Percentiles rank a stretch among this genome's conserved stretches.
phyloP scores from a whole-genome alignment of 2,113 vertebrate species.

The Takifugu bimaculatus region DNA sequence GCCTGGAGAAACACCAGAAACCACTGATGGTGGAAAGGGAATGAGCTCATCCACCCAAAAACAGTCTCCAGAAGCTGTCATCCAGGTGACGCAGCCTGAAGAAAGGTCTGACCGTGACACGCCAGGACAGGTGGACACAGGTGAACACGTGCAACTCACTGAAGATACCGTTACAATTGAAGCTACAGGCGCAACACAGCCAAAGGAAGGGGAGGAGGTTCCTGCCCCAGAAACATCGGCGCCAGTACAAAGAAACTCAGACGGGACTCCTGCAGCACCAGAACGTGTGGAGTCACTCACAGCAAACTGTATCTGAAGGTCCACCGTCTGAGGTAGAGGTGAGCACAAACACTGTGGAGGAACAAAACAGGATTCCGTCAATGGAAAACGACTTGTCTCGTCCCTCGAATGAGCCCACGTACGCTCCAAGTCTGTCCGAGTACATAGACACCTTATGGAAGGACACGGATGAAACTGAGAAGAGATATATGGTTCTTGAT shows the following conservation, averaged over 20 bases:
- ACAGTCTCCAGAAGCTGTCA: constrained; percentile 1
- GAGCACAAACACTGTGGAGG: background rate
- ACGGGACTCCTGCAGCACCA: background rate
- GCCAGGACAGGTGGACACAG: background rate
- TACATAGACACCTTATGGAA: constrained; percentile 26
- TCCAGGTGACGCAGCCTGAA: background rate
- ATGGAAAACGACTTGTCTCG: background rate
- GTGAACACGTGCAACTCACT: background rate
- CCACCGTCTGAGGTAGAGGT: background rate
- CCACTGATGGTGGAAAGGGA: background rate
- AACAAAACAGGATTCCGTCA: constrained; percentile 3
- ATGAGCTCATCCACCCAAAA: background rate
- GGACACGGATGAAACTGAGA: constrained; percentile 33
- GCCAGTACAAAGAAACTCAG: background rate
- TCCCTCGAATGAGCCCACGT: background rate
- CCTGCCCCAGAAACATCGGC: background rate
- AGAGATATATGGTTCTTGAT: constrained; percentile 54
- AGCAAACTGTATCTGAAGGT: background rate
- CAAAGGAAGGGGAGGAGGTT: background rate
- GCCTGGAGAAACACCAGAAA: background rate
- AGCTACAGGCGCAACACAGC: background rate
- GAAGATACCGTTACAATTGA: background rate
- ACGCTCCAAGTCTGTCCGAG: constrained; percentile 1
- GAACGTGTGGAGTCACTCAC: background rate
- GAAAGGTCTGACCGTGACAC: constrained; percentile 4